Evolutionary conservation across 2,888 invertebrate genomes (phyloP).

Genomic region (Auanema freiburgensis): DNA sequence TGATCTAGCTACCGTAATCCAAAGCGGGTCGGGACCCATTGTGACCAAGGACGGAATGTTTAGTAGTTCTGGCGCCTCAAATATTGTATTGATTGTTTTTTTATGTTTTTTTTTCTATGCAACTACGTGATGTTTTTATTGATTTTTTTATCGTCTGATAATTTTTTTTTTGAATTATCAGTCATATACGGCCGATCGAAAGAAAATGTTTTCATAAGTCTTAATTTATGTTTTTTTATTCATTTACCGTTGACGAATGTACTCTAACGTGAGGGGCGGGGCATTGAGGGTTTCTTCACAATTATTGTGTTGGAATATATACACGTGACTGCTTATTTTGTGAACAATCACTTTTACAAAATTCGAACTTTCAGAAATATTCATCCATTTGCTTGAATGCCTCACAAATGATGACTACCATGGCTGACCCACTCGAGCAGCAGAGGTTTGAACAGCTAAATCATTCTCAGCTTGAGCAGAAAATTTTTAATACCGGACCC

Average conservation of each 20-base stretch:
- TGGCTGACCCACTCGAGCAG: slow-evolving; percentile 21
- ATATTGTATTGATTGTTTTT: too few relatives aligned
- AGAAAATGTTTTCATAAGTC: too few relatives aligned
- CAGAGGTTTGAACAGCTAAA: slow-evolving; percentile 19
- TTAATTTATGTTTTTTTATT: too few relatives aligned
- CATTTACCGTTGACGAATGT: neutral
- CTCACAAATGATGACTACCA: slow-evolving; percentile 21
- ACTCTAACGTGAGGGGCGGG: slow-evolving; percentile 23
- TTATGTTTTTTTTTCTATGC: too few relatives aligned
- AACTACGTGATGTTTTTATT: too few relatives aligned
- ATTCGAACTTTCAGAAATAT: neutral
- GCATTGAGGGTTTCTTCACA: slow-evolving; percentile 30
- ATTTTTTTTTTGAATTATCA: too few relatives aligned
- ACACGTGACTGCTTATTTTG: slow-evolving; percentile 15
- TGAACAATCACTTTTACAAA: slow-evolving; percentile 4
- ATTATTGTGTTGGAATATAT: slow-evolving; percentile 29
- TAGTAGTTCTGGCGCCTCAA: too few relatives aligned
- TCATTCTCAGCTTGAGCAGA: slow-evolving; percentile 27
- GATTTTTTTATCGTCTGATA: too few relatives aligned
- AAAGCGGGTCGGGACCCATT: too few relatives aligned
- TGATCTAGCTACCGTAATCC: too few relatives aligned
- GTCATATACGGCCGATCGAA: too few relatives aligned
- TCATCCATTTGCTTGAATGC: slow-evolving; percentile 19
- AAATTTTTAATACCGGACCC: slow-evolving; percentile 38
- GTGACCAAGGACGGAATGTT: too few relatives aligned